Evolutionary conservation across 2,113 vertebrate genomes (phyloP).

Genomic region (Phodopus roborovskii): DNA sequence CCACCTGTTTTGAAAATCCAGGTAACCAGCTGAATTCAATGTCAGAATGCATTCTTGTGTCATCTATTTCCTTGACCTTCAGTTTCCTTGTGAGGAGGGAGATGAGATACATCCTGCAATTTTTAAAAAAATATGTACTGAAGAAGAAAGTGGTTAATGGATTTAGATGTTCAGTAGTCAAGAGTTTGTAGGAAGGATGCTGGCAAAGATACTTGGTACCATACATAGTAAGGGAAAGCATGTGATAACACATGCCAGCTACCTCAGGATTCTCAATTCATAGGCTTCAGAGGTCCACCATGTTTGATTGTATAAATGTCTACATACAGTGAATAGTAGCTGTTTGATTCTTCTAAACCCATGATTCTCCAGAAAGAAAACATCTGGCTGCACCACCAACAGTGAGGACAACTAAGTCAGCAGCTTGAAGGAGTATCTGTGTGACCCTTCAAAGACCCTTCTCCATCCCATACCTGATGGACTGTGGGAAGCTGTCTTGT

Average conservation of each 20-base stretch:
- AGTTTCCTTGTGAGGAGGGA: not conserved
- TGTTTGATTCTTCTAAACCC: not conserved
- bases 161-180: not conserved
- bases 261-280: not conserved
- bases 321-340: not conserved
- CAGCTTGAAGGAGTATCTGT: not conserved
- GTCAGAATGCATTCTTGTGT: not conserved
- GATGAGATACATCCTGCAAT: not conserved
- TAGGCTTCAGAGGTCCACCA: not conserved
- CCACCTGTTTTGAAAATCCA: not conserved
- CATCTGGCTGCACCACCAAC: not conserved
- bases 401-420: not conserved
- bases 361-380: not conserved
- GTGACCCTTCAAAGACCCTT: not conserved
- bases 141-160: not conserved
- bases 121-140: not conserved
- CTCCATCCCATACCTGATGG: not conserved
- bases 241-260: not conserved
- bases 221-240: not conserved
- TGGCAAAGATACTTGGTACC: not conserved
- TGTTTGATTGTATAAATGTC: not conserved
- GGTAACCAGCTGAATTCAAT: not conserved
- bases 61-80: not conserved
- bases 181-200: slow-evolving; percentile 19
- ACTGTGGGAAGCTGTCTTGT: no score